phyloP scores from a whole-genome alignment of 1,140 invertebrate species.

The Dysdera silvatica region DNA sequence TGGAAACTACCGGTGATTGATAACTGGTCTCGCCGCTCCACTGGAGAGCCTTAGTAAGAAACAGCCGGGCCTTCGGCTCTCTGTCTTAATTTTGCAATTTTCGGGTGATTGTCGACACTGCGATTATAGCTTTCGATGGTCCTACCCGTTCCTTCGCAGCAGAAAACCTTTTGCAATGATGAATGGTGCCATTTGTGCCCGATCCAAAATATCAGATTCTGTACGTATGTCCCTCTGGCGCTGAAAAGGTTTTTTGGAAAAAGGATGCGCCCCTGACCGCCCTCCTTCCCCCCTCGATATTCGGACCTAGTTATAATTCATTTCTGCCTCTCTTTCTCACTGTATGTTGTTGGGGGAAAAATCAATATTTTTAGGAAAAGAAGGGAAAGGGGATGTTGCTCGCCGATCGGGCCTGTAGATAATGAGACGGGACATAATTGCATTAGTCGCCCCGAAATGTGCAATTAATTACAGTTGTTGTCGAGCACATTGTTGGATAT shows the following conservation, averaged over 20 bases:
- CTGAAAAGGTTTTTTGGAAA: too few relatives aligned
- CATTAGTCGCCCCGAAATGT: constrained; percentile 29
- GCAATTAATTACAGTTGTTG: constrained; percentile 28
- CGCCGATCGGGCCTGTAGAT: constrained; percentile 24
- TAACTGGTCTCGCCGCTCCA: too few relatives aligned
- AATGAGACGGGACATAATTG: constrained; percentile 30
- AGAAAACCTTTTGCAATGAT: constrained; percentile 27
- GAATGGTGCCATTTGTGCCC: constrained; percentile 29
- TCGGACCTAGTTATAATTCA: constrained; percentile 14
- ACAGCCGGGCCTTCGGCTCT: too few relatives aligned
- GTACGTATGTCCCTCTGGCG: constrained; percentile 28
- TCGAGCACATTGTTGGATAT: constrained; percentile 29
- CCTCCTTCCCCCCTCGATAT: not conserved
- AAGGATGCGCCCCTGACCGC: constrained; percentile 12
- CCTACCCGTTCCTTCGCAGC: too few relatives aligned
- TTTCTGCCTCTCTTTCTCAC: too few relatives aligned
- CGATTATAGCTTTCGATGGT: too few relatives aligned
- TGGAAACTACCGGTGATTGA: too few relatives aligned
- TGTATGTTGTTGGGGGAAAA: constrained; percentile 7
- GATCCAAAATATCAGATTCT: constrained; percentile 25
- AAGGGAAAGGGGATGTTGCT: not conserved
- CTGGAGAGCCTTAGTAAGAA: too few relatives aligned
- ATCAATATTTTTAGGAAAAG: constrained; percentile 14
- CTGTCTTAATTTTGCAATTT: too few relatives aligned
- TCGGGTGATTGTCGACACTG: too few relatives aligned